These are phyloP conservation scores for Dryomyza anilis DNA, from an alignment of 2,888 invertebrate species.

Conservation along the genomic window DNA sequence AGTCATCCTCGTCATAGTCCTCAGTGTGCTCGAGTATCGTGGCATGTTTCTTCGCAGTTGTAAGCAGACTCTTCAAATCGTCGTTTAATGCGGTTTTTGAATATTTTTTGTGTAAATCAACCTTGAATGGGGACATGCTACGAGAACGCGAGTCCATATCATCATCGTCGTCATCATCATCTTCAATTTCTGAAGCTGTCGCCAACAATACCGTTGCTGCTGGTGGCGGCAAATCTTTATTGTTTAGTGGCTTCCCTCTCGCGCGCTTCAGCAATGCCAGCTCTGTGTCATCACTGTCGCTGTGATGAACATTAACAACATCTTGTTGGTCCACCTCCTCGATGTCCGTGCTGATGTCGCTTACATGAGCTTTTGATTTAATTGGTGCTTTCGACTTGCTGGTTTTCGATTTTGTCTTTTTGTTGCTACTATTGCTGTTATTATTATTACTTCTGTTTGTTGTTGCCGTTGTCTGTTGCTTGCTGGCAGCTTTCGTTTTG, in stretches of 20 bases:
- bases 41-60: conserved; percentile 49
- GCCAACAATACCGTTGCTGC: conserved; percentile 52
- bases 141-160: conserved; percentile 51
- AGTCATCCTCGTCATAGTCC: conserved; percentile 49
- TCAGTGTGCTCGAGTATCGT: conserved; percentile 35
- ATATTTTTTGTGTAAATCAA: conserved; percentile 61
- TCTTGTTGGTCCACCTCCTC: conserved; percentile 37
- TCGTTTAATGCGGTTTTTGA: conserved; percentile 61
- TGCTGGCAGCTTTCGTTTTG: conserved; percentile 25
- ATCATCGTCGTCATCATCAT: conserved; percentile 46
- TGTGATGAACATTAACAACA: conserved; percentile 28
- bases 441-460: too few relatives aligned
- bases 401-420: conserved; percentile 32
- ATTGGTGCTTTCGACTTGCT: conserved; percentile 34
- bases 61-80: conserved; percentile 53
- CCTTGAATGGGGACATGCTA: conserved; percentile 59
- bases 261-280: conserved; percentile 28
- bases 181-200: conserved; percentile 51
- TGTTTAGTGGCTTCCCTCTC: conserved; percentile 23
- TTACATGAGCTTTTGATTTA: neutral
- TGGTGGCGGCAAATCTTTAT: conserved; percentile 48
- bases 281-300: conserved; percentile 23
- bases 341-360: conserved; percentile 34
- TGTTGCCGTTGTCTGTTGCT: conserved; percentile 36
- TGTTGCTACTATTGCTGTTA: too few relatives aligned